Base-by-base conservation (phyloP, 2,113 vertebrate species). In the Lepus europaeus region DNA sequence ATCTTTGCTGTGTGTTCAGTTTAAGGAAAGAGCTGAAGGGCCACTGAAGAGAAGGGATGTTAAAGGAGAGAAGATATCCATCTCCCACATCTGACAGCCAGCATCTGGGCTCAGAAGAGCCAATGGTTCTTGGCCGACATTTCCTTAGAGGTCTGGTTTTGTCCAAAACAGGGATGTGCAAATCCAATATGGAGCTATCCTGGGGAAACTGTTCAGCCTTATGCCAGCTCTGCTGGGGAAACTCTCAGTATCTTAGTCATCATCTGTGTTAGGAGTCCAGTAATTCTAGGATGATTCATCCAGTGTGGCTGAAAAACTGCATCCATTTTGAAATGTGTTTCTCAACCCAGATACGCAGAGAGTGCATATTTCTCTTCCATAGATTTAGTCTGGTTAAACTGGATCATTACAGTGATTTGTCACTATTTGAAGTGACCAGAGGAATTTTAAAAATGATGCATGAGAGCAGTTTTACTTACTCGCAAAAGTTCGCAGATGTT, bases 41-140 rank as follows among this genome's bases (percentile, higher is more conserved):
- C 73, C 53, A 17, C 39, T 61, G 59, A 29, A 64, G 22, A 73
- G 68, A 39, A 72, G 63, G 68, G 10, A 49, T 76, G 23, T 25
- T 51, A 19, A 19, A 19, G 69, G 36, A 80, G 68, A 94, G 61
- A 59, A 17, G 51, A 81, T 53, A 27, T 59, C 1, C 29, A 10
- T 27, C n/a, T 66, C 16, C 6, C 11, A 3, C 27, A 2, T 45
- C 45, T 45, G 13, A 13, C 19, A 16, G 16, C 16, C 6, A 39
- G 14, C 10, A 16, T 78, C n/a, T 53, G 6, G 17, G 66, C 39
- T 31, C 23, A 66, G 66, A 85, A 73, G 5, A 39, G 13, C 31
- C 56, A 3, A 0, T 11, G 66, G 49, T 27, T 12, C 63, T 76
- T 49, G 78, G 19, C 22, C 3, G 2, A 0, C 0, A 0, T 5